phyloP scores from a whole-genome alignment of 37 sponge, comb jelly and placozoan species.

The Crambe crambe region DNA sequence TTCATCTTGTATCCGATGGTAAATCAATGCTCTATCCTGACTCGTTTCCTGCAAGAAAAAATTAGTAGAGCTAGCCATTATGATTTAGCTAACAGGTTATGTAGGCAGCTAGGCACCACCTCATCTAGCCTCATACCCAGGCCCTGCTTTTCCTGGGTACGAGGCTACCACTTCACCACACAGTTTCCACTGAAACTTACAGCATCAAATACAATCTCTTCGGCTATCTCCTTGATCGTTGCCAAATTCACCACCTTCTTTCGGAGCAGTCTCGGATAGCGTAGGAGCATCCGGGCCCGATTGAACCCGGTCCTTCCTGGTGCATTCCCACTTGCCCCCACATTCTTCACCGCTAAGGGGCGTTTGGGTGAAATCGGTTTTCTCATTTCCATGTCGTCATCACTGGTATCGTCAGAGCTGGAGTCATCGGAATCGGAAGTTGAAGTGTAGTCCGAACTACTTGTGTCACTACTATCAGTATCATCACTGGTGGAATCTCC shows the following conservation, averaged over 20 bases:
- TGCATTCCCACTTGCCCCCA: conserved; percentile 3
- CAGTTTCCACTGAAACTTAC: conserved; percentile 20
- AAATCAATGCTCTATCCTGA: conserved; percentile 33
- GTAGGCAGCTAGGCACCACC: no score
- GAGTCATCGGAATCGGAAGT: conserved; percentile 13
- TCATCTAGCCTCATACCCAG: no score
- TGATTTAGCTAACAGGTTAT: no score
- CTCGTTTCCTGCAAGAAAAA: conserved; percentile 13
- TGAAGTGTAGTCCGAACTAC: conserved; percentile 17
- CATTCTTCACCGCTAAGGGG: conserved; percentile 54
- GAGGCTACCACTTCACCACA: background rate
- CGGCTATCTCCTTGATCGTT: conserved; percentile 38
- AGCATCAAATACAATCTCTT: conserved; percentile 42
- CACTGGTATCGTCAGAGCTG: conserved; percentile 35
- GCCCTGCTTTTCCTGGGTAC: no score
- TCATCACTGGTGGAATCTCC: conserved; percentile 25
- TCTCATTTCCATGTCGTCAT: conserved; percentile 19
- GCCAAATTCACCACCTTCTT: conserved; percentile 33
- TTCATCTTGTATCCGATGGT: conserved; percentile 23
- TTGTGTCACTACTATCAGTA: conserved; percentile 35
- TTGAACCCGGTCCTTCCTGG: background rate
- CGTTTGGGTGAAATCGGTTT: conserved; percentile 10
- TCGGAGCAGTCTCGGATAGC: conserved; percentile 40
- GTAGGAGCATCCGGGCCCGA: conserved; percentile 6
- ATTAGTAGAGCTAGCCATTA: no score